These are phyloP conservation scores for Ibycter americanus DNA, from an alignment of 2,797 vertebrate genomes.

Conservation along the genomic window DNA sequence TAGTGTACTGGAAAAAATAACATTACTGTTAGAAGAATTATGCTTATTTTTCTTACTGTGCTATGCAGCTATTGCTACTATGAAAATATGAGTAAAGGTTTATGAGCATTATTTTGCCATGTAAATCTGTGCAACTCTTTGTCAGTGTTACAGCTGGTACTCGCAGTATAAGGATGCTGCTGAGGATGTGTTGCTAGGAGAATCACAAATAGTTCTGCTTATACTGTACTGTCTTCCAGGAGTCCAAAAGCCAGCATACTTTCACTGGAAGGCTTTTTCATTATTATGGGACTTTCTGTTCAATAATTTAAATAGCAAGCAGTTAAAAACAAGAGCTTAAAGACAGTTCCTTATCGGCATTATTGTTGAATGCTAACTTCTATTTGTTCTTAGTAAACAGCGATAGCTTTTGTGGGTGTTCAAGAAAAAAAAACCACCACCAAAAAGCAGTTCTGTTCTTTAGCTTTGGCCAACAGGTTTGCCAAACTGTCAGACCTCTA, in stretches of 20 bases:
- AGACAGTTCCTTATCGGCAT: background rate
- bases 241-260: background rate
- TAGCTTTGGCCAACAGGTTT: background rate
- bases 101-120: background rate
- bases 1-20: background rate
- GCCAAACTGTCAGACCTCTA: background rate
- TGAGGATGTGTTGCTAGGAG: constrained; percentile 25
- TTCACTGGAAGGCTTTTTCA: constrained; percentile 14
- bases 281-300: constrained; percentile 23
- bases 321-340: background rate
- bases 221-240: background rate
- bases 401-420: background rate
- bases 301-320: constrained; percentile 38
- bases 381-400: background rate
- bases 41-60: background rate
- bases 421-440: background rate
- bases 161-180: background rate
- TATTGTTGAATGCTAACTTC: background rate
- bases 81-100: background rate
- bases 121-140: background rate
- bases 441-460: background rate
- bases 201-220: constrained; percentile 8
- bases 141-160: background rate
- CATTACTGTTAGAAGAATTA: background rate
- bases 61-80: background rate